Evolutionary conservation across 2,113 vertebrate species (phyloP), one percentile per base, ranked within the genome.

Genomic region (Anoplopoma fimbria): DNA sequence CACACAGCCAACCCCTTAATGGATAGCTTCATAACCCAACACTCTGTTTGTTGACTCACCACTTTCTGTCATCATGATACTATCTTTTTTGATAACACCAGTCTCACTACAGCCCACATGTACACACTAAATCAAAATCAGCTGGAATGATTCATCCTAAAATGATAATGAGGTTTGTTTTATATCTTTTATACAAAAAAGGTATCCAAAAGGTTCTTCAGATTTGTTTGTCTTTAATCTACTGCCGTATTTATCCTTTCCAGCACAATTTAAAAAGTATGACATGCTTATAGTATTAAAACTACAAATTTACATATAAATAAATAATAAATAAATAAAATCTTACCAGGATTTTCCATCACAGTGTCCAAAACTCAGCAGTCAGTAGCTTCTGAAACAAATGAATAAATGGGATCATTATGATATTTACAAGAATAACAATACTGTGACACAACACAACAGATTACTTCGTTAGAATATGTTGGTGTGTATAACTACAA

Each of bases 331-430:
- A n/a, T n/a, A n/a, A n/a, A n/a, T n/a, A 36, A 27, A 55, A 21
- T 80, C 87, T 91, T 94, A 95, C 95, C 95, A 77, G 70, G 85
- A 57, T 92, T 93, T 92, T 95, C 95, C 95, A 95, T 95, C 82
- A 85, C 92, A 87, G 78, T 31, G 64, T 83, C 65, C 60, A 71
- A 75, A 85, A 72, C 47, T 78, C 84, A 85, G 85, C 85, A 88
- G 86, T 74, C 77, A 75, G 83, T 81, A 81, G 61, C 72, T 90
- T 83, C 93, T 95, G 86, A 82, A 92, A 87, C 5, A 83, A 71
- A 78, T 33, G 3, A 42, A 67, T 1, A 68, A 33, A 62, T 3
- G 0, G 1, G 6, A 36, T 29, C 0, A 75, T 36, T 53, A 49
- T 13, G 1, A 58, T 53, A 79, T 42, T 1, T 47, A 13, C 31